Base-by-base conservation (phyloP, 2,113 vertebrate genomes). In the Coryphaenoides rupestris region DNA sequence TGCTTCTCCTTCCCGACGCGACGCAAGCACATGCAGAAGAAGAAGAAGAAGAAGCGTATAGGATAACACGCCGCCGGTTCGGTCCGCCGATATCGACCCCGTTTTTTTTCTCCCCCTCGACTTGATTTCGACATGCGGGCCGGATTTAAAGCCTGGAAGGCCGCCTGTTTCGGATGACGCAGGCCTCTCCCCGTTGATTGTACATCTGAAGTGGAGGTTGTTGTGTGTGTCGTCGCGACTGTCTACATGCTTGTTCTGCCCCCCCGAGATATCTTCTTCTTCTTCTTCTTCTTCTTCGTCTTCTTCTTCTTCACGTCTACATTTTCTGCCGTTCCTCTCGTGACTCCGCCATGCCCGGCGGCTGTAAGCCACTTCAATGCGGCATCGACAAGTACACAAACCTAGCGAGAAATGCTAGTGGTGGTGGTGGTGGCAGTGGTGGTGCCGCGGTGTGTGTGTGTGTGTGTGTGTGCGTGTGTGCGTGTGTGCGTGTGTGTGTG, bases 291-390 rank as follows among this genome's bases (percentile, higher is more conserved):
- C 33, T 40, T 40, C 33, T 40, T 13, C 33, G 2, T 40, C 33
- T 40, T 40, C 33, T 40, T 40, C 7, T 40, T 40, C 33, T 40
- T 40, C 5, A 12, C 13, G 6, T 40, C 33, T 40, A 12, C 13
- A 72, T 68, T 68, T 69, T 76, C 49, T 28, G 49, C 63, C 55
- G 46, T 40, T 77, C 77, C 75, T 40, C 33, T 40, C 9, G 33
- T 77, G 76, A 55, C 68, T 72, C 61, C 22, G 13, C n/a, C 47
- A 14, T 82, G 76, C 79, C 83, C 75, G 75, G 77, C 78, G 68
- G 84, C 60, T 77, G 81, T 81, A 72, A 78, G 58, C 84, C 79
- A 70, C 78, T 73, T 58, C 78, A 68, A 73, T 81, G 75, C 70
- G 58, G 74, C 74, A 72, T 72, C 80, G 84, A 84, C 74, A 3